A percentile compares a stretch with the other conserved stretches of the same genome.
These are phyloP conservation scores for Tenthredo mesomela DNA, from an alignment of 2,888 invertebrate species.

Conservation along the genomic window DNA sequence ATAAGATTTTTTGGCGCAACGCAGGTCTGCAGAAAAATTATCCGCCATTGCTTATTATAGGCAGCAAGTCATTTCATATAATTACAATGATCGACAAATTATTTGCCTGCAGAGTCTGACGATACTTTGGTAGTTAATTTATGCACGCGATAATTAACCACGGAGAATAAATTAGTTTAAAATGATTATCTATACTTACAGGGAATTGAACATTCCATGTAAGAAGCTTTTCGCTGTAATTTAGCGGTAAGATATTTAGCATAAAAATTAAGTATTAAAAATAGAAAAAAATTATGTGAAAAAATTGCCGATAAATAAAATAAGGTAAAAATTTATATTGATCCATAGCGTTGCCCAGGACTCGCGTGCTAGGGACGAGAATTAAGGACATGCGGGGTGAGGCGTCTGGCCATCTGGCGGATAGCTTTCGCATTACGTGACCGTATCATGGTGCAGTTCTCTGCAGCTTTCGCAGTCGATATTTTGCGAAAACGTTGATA, in stretches of 20 bases:
- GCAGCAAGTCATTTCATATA: neutral
- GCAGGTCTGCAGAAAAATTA: neutral
- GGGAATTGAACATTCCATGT: too few relatives aligned
- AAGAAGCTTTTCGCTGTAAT: neutral
- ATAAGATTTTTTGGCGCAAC: neutral
- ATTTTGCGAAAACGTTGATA: slow-evolving; percentile 62
- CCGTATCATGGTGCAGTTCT: slow-evolving; percentile 68
- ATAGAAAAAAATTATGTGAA: neutral
- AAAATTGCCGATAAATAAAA: neutral
- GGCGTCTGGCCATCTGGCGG: slow-evolving; percentile 76
- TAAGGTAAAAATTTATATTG: slow-evolving; percentile 22
- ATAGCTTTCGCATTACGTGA: slow-evolving; percentile 67
- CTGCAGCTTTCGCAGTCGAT: slow-evolving; percentile 76
- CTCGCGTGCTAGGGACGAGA: slow-evolving; percentile 53
- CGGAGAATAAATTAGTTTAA: neutral
- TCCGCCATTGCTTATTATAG: slow-evolving; percentile 6
- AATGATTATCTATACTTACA: neutral
- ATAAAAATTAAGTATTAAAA: neutral
- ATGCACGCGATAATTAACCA: neutral
- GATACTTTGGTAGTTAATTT: neutral
- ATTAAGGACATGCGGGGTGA: slow-evolving; percentile 33
- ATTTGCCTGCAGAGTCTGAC: neutral
- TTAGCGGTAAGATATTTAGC: neutral
- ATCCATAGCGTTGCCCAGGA: slow-evolving; percentile 45
- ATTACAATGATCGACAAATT: neutral